Evolutionary conservation across 2,888 invertebrate genomes (phyloP), one percentile per base, ranked within the genome.

Genomic region (Bombyx huttoni): DNA sequence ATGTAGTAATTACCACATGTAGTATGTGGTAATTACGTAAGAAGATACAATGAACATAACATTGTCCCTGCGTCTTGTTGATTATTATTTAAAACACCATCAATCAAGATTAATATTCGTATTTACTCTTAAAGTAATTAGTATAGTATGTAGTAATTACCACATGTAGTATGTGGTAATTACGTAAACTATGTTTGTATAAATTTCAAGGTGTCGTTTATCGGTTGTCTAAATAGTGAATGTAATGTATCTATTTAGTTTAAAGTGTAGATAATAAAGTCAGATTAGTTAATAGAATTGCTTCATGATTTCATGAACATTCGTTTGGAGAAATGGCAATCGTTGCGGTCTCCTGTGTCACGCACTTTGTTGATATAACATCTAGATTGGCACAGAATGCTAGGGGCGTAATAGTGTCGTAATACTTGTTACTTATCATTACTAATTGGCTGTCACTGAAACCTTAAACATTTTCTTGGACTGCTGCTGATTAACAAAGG

Each of bases 241-340:
- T 63, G 68, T 66, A 56, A 56, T 53, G 12, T 53, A 46, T 40
- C 46, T 13, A 46, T 49, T 52, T 51, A 50, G 45, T 56, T 55
- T 58, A 58, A 40, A 13, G 14, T 57, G 54, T 56, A 52, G 65
- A 65, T 67, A 64, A 60, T 68, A 63, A 69, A 60, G 54, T 62
- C 54, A 56, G 70, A 67, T 69, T 67, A 65, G 58, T 64, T 62
- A 64, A 64, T 62, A 65, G 62, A 60, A 67, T 68, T 65, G 66
- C 62, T 61, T 59, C 67, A 69, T 59, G 62, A 65, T 63, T 61
- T 63, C 62, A 64, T 66, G 64, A 65, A 62, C 63, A 64, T 64
- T 67, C 62, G 59, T 65, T 67, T 64, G 65, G 65, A 68, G 69
- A 72, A 70, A 71, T 67, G 65, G 63, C 60, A 61, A 64, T 65